A percentile compares a stretch with the other conserved stretches of the same genome.
Evolutionary conservation across 2,888 invertebrate genomes (phyloP).

Genomic region (Antheraea assamensis): DNA sequence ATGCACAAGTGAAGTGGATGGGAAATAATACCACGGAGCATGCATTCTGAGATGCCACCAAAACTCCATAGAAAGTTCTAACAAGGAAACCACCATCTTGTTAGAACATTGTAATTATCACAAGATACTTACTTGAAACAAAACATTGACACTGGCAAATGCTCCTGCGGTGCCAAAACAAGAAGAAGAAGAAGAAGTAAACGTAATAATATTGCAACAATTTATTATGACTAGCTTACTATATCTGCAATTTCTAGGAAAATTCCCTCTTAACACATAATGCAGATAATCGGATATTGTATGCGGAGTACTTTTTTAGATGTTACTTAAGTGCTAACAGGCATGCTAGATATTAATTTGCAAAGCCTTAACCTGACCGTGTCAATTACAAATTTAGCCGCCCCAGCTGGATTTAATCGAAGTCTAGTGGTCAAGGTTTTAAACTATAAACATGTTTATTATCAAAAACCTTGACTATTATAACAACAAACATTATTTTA

Average conservation of each 20-base stretch:
- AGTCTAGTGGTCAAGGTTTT: constrained; percentile 9
- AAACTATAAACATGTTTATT: constrained; percentile 4
- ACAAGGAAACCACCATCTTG: too few species aligned
- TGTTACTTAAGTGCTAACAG: not conserved
- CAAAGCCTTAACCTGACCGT: constrained; percentile 10
- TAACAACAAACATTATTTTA: not conserved
- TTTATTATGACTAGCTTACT: not conserved
- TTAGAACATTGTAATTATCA: too few species aligned
- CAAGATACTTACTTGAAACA: too few species aligned
- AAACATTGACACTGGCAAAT: too few species aligned
- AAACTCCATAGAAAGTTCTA: too few species aligned
- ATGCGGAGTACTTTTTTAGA: not conserved
- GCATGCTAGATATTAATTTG: not conserved
- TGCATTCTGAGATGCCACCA: too few species aligned
- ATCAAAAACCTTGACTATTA: constrained; percentile 5
- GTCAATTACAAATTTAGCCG: constrained; percentile 10
- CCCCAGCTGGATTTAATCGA: not conserved
- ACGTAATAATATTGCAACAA: not conserved
- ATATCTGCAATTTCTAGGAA: not conserved
- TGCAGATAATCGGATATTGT: not conserved
- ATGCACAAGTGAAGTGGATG: too few species aligned
- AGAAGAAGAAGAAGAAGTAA: too few species aligned
- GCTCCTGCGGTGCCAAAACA: too few species aligned
- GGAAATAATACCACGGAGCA: too few species aligned
- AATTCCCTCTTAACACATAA: not conserved